Percentiles rank a stretch among this genome's conserved stretches.
These are phyloP conservation scores for Ellobius talpinus DNA, from an alignment of 2,113 vertebrate species.

Conservation along the genomic window DNA sequence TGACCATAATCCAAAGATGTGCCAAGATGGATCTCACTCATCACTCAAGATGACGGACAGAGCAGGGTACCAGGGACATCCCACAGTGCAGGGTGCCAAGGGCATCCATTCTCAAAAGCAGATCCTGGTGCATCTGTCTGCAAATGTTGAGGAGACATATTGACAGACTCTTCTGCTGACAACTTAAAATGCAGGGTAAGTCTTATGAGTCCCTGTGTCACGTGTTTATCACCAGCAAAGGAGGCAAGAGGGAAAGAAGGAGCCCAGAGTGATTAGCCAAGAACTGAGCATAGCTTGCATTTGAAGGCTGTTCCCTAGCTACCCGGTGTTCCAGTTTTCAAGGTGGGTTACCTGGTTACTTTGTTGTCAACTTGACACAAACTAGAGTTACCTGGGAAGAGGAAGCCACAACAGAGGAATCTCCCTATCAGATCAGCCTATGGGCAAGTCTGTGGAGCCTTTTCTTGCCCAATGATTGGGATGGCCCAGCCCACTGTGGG, in stretches of 20 bases:
- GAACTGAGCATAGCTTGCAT: neutral
- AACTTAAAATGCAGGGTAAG: neutral
- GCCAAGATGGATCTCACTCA: neutral
- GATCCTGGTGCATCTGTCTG: neutral
- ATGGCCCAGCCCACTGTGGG: neutral
- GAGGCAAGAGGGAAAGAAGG: neutral
- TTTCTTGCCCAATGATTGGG: no score
- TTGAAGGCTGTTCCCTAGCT: neutral
- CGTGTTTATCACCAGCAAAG: neutral
- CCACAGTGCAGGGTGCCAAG: neutral
- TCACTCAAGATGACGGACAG: neutral
- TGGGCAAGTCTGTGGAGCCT: no score
- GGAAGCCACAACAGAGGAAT: neutral
- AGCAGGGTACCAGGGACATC: neutral
- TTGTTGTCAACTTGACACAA: neutral
- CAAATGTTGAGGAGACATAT: neutral
- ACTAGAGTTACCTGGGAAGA: neutral
- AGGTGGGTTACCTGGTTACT: neutral
- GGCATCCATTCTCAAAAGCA: constrained; percentile 10
- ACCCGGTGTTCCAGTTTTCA: neutral
- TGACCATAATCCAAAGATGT: neutral
- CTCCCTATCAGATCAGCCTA: neutral
- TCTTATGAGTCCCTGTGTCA: neutral
- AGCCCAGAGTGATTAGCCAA: neutral
- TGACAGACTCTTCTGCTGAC: constrained; percentile 6